phyloP scores from a whole-genome alignment of 53 echinoderm and acorn worm species.

The Stichopus horrens region DNA sequence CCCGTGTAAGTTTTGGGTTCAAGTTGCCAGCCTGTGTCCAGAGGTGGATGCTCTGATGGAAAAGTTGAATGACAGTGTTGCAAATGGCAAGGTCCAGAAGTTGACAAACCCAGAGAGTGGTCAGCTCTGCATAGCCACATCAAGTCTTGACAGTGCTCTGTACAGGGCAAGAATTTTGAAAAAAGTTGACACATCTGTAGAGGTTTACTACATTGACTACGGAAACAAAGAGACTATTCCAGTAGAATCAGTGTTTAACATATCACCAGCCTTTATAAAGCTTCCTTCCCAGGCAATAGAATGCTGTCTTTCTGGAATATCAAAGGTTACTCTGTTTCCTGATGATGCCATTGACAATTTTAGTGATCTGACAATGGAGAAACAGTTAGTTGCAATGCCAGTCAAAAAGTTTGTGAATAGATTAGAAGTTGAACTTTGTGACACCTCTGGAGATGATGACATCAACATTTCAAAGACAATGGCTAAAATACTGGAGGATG shows the following conservation, averaged over 20 bases:
- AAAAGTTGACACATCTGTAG: slow-evolving; percentile 32
- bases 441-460: slow-evolving; percentile 67
- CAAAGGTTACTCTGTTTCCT: slow-evolving; percentile 20
- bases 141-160: slow-evolving; percentile 71
- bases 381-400: slow-evolving; percentile 74
- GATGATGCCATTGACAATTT: slow-evolving; percentile 59
- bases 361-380: slow-evolving; percentile 65
- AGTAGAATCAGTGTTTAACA: slow-evolving; percentile 47
- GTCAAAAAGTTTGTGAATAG: slow-evolving; percentile 55
- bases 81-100: slow-evolving; percentile 32
- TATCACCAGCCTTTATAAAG: slow-evolving; percentile 46
- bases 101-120: slow-evolving; percentile 24
- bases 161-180: slow-evolving; percentile 82
- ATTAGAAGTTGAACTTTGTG: slow-evolving; percentile 60
- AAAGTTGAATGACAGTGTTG: slow-evolving; percentile 17
- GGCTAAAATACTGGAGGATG: slow-evolving; percentile 51
- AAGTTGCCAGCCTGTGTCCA: slow-evolving; percentile 54
- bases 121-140: slow-evolving; percentile 70
- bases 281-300: slow-evolving; percentile 80
- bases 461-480: slow-evolving; percentile 62
- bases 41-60: slow-evolving; percentile 64
- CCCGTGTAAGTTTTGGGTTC: slow-evolving; percentile 80
- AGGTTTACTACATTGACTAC: slow-evolving; percentile 83
- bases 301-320: slow-evolving; percentile 61
- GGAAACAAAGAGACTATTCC: slow-evolving; percentile 65